Base-by-base conservation (phyloP, 2,113 vertebrate species). In the Nibea albiflora region DNA sequence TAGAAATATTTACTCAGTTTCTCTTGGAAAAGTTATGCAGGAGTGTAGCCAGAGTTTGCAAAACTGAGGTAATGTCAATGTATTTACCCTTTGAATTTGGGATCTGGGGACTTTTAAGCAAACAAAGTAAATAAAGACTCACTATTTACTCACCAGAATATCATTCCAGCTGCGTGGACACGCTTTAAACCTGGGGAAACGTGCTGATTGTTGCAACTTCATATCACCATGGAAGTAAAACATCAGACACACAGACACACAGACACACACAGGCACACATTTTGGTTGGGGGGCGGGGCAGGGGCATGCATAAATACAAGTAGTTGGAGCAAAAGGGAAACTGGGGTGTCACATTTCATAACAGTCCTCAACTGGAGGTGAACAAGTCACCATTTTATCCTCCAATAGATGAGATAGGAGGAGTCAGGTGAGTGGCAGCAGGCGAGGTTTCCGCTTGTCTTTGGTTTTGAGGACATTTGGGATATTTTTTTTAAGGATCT, bases 371-470 rank as follows among this genome's bases (percentile, higher is more conserved):
- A 22, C 2, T 61, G 26, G 53, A 69, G 17, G 73, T 35, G 42
- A 56, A 53, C 60, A 54, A 58, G 78, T 42, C 67, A 52, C 56
- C 39, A 19, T 63, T 26, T 50, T n/a, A 46, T 83, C 58, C 39
- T 4, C 84, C 87, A 85, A 78, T 87, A 16, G 78, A 58, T 63
- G 46, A 53, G 57, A 80, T 0, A 64, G 92, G 92, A 62, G 90
- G 90, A 88, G 92, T 76, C 63, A 46, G 47, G 15, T 39, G 49
- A 42, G 63, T 26, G 26, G 57, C 31, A 60, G 60, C 46, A 8
- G 24, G 26, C 9, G 14, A 4, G 16, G 22, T 10, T 11, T 2
- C 20, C 15, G 22, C 70, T 78, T 83, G 77, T 82, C 83, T 81
- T 82, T 81, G 35, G 2, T 19, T 19, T 28, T 71, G 6, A 73